Evolutionary conservation across 2,797 vertebrate species (phyloP).

Genomic region (Tiaroga cobitis): DNA sequence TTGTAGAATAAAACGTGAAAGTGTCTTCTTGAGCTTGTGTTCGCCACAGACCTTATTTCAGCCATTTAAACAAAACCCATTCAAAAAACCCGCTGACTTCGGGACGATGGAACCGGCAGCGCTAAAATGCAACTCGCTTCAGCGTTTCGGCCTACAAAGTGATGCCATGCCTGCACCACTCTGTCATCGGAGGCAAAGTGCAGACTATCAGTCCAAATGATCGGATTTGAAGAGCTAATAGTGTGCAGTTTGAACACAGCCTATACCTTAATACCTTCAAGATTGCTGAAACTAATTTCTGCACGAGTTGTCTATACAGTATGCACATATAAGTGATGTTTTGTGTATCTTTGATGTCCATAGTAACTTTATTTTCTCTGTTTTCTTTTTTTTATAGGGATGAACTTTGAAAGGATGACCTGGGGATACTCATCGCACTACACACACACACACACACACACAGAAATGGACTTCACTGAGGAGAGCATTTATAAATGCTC

Average conservation of each 20-base stretch:
- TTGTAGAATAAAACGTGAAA: too few species aligned
- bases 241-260: background rate
- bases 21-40: too few species aligned
- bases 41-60: too few species aligned
- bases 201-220: background rate
- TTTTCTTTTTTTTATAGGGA: conserved; percentile 83
- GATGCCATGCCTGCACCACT: too few species aligned
- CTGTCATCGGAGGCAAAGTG: background rate
- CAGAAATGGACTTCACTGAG: conserved; percentile 40
- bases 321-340: background rate
- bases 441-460: conserved; percentile 45
- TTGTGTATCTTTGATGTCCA: background rate
- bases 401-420: conserved; percentile 93
- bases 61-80: too few species aligned
- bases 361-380: conserved; percentile 52
- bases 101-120: too few species aligned
- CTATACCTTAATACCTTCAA: background rate
- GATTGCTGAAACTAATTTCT: background rate
- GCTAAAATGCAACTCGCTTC: too few species aligned
- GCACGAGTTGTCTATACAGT: conserved; percentile 8
- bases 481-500: conserved; percentile 35
- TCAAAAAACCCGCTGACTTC: too few species aligned
- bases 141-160: too few species aligned
- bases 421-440: conserved; percentile 78
- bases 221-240: background rate